phyloP scores from a whole-genome alignment of 2,888 invertebrate species.

The Drosophila histrio region DNA sequence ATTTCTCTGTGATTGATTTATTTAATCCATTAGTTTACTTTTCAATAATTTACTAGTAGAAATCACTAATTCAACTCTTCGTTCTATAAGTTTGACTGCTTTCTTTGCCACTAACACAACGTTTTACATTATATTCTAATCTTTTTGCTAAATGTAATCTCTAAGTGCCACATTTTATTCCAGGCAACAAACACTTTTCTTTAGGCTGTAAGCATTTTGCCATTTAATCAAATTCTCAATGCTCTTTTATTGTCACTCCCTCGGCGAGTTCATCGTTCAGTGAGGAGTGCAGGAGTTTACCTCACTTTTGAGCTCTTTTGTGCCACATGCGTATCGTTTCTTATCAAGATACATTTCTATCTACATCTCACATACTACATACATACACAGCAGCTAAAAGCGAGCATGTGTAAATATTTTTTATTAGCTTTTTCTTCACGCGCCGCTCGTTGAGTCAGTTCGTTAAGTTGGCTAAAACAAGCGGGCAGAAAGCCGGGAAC shows the following conservation, averaged over 20 bases:
- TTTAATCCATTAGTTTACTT: background rate
- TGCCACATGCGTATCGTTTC: constrained; percentile 34
- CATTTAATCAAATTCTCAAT: constrained; percentile 38
- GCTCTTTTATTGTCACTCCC: constrained; percentile 15
- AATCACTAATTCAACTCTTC: too few species aligned
- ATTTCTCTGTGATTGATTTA: background rate
- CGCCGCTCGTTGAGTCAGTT: constrained; percentile 30
- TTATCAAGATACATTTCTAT: constrained; percentile 74
- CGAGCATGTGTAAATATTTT: constrained; percentile 73
- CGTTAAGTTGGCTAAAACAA: constrained; percentile 17
- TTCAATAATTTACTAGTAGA: background rate
- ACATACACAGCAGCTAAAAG: constrained; percentile 28
- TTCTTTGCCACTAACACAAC: too few species aligned
- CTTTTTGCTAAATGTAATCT: background rate
- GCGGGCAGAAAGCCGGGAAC: constrained; percentile 1
- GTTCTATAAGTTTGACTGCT: too few species aligned
- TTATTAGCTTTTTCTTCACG: constrained; percentile 59
- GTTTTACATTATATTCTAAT: background rate
- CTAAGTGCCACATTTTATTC: constrained; percentile 3
- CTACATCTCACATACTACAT: constrained; percentile 29
- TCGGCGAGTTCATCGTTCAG: background rate
- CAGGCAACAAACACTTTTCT: background rate
- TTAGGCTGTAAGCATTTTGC: constrained; percentile 18
- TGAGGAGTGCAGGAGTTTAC: background rate
- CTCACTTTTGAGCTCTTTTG: constrained; percentile 7